Percentiles rank a stretch among this genome's conserved stretches.
These are phyloP conservation scores for Danio kyathit DNA, from an alignment of 2,797 vertebrate genomes.

Conservation along the genomic window DNA sequence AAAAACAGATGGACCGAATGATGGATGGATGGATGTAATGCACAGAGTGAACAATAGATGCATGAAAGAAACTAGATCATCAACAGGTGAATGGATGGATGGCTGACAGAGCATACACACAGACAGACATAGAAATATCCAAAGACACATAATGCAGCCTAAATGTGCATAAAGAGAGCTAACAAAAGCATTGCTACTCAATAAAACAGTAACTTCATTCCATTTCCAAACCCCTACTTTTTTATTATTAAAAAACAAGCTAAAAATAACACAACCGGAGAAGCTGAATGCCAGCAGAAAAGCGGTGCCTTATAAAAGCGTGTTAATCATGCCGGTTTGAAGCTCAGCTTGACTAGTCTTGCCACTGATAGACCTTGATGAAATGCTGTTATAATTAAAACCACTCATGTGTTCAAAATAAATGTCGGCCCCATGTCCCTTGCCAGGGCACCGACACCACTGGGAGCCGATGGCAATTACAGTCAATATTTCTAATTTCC, in stretches of 20 bases:
- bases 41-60: too few relatives aligned
- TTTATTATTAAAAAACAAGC: too few relatives aligned
- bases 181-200: not conserved
- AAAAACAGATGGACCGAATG: too few relatives aligned
- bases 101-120: too few relatives aligned
- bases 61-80: too few relatives aligned
- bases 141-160: not conserved
- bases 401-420: slow-evolving; percentile 66
- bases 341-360: slow-evolving; percentile 37
- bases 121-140: too few relatives aligned
- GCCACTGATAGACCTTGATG: slow-evolving; percentile 65
- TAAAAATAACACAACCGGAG: too few relatives aligned
- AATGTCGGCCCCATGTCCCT: slow-evolving; percentile 58
- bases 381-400: slow-evolving; percentile 73
- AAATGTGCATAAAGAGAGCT: not conserved
- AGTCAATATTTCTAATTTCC: slow-evolving; percentile 57
- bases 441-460: slow-evolving; percentile 44
- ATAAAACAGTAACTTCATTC: not conserved
- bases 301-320: not conserved
- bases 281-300: not conserved
- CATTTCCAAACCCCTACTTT: too few relatives aligned
- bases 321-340: slow-evolving; percentile 25
- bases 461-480: slow-evolving; percentile 63
- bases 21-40: too few relatives aligned
- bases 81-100: too few relatives aligned